Percentiles rank a stretch among this genome's conserved stretches.
Conservation (phyloP, 1,140 invertebrate species). For the Cotesia typhae region DNA sequence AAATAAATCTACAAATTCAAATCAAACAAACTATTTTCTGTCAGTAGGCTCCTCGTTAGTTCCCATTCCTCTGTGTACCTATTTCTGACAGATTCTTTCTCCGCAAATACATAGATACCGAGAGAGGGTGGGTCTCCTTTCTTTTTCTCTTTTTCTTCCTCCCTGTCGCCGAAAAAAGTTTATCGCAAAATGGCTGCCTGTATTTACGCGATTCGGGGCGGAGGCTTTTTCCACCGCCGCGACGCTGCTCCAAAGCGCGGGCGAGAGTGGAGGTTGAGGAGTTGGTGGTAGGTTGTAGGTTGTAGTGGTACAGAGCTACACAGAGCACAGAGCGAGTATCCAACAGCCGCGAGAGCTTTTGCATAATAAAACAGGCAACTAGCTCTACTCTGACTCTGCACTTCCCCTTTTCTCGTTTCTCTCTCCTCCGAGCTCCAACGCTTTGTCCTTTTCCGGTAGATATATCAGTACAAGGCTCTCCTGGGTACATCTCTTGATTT, state of each 20-base stretch:
- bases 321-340: slow-evolving; percentile 49
- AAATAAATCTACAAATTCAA: too few relatives aligned
- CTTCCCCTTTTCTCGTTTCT: slow-evolving; percentile 41
- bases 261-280: neutral
- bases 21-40: too few relatives aligned
- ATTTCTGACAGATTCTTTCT: slow-evolving; percentile 1
- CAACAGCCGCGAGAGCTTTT: slow-evolving; percentile 65
- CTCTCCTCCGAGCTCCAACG: slow-evolving; percentile 37
- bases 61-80: neutral
- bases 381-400: slow-evolving; percentile 45
- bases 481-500: neutral
- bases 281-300: slow-evolving; percentile 11
- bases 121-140: neutral
- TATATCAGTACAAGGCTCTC: neutral
- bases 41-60: neutral
- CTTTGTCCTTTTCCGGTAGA: slow-evolving; percentile 30
- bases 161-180: slow-evolving; percentile 56
- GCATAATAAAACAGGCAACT: slow-evolving; percentile 65
- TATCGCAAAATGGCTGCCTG: slow-evolving; percentile 67
- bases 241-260: slow-evolving; percentile 35
- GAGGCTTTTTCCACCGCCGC: slow-evolving; percentile 60
- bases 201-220: slow-evolving; percentile 65
- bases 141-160: slow-evolving; percentile 32
- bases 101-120: neutral
- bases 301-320: slow-evolving; percentile 36